Evolutionary conservation across 2,888 invertebrate genomes (phyloP).

Genomic region (Netelia fuscicornis): DNA sequence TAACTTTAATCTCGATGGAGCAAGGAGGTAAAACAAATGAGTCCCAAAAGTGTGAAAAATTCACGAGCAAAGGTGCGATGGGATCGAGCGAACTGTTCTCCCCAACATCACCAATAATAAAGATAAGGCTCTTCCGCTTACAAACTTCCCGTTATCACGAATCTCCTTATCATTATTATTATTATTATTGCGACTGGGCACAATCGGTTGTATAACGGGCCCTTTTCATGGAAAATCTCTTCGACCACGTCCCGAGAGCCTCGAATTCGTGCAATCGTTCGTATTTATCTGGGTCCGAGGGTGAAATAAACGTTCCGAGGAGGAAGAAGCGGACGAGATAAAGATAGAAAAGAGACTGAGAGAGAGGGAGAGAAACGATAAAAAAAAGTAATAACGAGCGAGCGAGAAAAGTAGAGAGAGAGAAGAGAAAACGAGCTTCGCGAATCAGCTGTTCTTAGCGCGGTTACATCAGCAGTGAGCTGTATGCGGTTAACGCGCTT

Average conservation of each 20-base stretch:
- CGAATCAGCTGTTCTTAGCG: constrained; percentile 68
- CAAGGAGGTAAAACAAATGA: not conserved
- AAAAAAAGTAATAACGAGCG: constrained; percentile 51
- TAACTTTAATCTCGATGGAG: too few species aligned
- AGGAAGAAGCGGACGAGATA: constrained; percentile 19
- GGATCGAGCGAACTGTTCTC: not conserved
- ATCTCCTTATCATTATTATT: constrained; percentile 23
- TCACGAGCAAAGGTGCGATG: not conserved
- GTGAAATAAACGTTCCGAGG: constrained; percentile 43
- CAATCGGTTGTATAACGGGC: constrained; percentile 19
- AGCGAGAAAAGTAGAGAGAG: constrained; percentile 61
- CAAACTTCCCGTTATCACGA: constrained; percentile 39
- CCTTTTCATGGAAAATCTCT: constrained; percentile 39
- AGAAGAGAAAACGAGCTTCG: constrained; percentile 55
- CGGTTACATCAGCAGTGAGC: constrained; percentile 58
- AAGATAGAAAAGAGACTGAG: constrained; percentile 16
- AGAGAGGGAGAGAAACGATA: constrained; percentile 43
- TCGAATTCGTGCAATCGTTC: constrained; percentile 34
- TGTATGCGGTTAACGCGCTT: constrained; percentile 35
- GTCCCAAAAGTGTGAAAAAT: not conserved
- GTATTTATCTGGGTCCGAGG: constrained; percentile 45
- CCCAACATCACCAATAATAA: not conserved
- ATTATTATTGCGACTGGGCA: constrained; percentile 40
- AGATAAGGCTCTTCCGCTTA: constrained; percentile 46
- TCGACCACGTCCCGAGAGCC: not conserved